Conservation (phyloP, 2,888 invertebrate genomes). For the Drosophila lutescens region DNA sequence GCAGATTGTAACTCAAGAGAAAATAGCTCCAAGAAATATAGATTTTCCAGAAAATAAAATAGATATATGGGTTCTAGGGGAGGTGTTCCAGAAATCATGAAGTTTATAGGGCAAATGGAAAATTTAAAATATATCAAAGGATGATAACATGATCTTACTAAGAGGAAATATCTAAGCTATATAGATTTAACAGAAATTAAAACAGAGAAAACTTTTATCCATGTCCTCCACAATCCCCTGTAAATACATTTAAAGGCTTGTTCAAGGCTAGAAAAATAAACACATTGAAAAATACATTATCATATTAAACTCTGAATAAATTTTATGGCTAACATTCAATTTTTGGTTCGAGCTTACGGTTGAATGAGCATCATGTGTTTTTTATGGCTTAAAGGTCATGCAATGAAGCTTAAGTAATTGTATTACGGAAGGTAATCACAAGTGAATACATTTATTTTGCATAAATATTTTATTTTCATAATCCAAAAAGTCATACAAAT, state of each 20-base stretch:
- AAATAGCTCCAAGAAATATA: too few species aligned
- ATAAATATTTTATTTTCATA: slow-evolving; percentile 4
- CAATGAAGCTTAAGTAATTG: slow-evolving; percentile 7
- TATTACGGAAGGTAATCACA: background rate
- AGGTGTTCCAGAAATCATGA: too few species aligned
- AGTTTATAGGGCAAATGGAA: too few species aligned
- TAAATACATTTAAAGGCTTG: background rate
- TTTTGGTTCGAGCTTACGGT: background rate
- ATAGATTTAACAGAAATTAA: too few species aligned
- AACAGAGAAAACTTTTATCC: background rate
- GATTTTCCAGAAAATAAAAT: too few species aligned
- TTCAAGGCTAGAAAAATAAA: background rate
- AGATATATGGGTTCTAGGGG: too few species aligned
- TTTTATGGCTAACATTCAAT: background rate
- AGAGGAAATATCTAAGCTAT: too few species aligned
- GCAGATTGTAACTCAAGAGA: too few species aligned
- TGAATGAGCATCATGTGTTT: slow-evolving; percentile 1
- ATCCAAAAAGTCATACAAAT: background rate
- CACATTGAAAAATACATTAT: slow-evolving; percentile 9
- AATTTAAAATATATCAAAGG: slow-evolving; percentile 1
- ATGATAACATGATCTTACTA: background rate
- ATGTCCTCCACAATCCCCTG: background rate
- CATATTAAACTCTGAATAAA: slow-evolving; percentile 8
- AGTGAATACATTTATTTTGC: background rate
- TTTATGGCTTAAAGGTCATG: slow-evolving; percentile 1